These are phyloP conservation scores for Luffia ferchaultella DNA, from an alignment of 2,888 invertebrate genomes.

Conservation along the genomic window DNA sequence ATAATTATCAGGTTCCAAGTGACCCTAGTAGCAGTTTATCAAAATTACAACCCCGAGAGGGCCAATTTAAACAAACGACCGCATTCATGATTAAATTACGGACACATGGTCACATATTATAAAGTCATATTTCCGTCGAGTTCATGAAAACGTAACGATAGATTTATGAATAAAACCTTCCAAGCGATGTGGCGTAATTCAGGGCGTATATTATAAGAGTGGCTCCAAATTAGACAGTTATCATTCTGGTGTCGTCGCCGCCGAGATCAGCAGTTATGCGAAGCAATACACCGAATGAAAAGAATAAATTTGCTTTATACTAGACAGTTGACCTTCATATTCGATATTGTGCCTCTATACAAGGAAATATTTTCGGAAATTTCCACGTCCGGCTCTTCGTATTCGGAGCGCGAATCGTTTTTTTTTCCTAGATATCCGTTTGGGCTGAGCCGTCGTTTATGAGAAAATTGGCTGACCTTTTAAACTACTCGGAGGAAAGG, in stretches of 20 bases:
- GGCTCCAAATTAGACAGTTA: constrained; percentile 55
- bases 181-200: constrained; percentile 59
- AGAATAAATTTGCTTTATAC: constrained; percentile 63
- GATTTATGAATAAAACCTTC: constrained; percentile 66
- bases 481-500: constrained; percentile 2
- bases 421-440: constrained; percentile 32
- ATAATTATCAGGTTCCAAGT: not conserved
- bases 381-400: constrained; percentile 29
- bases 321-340: constrained; percentile 58
- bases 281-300: constrained; percentile 58
- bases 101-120: constrained; percentile 24
- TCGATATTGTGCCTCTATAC: constrained; percentile 54
- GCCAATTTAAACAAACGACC: not conserved
- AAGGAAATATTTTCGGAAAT: constrained; percentile 45
- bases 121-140: constrained; percentile 31
- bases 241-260: constrained; percentile 57
- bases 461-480: constrained; percentile 25
- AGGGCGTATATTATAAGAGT: constrained; percentile 46
- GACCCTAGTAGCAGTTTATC: not conserved
- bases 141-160: constrained; percentile 58
- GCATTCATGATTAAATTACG: not conserved
- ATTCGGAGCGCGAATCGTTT: constrained; percentile 24
- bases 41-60: not conserved
- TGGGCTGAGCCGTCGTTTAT: constrained; percentile 24
- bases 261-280: constrained; percentile 58